phyloP scores from a whole-genome alignment of 2,797 vertebrate species.

The Lithobates sylvaticus region DNA sequence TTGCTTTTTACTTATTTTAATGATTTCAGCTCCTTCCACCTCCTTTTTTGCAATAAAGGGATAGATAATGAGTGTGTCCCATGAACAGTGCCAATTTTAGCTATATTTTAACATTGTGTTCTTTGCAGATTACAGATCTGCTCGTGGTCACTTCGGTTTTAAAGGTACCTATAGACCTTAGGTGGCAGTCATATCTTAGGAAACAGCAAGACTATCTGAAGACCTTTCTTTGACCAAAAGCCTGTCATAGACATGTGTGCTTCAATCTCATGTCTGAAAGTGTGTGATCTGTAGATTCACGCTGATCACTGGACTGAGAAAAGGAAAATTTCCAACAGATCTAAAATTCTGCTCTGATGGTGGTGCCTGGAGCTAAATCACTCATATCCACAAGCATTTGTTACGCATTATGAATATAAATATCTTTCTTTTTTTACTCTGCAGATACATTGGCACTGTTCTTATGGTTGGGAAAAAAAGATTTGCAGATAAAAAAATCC shows the following conservation, averaged over 20 bases:
- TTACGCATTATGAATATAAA: background rate
- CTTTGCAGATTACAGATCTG: conserved; percentile 19
- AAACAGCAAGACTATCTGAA: too few species aligned
- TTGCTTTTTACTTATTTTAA: conserved; percentile 55
- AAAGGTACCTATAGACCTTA: background rate
- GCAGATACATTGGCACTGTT: too few species aligned
- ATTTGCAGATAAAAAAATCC: too few species aligned
- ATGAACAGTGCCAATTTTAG: conserved; percentile 50
- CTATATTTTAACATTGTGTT: conserved; percentile 37
- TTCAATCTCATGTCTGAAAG: background rate
- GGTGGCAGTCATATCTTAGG: background rate
- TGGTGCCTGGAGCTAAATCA: background rate
- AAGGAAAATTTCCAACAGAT: background rate
- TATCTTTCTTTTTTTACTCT: background rate
- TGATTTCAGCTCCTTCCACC: conserved; percentile 35
- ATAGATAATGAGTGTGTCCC: conserved; percentile 51
- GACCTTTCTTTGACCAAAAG: background rate
- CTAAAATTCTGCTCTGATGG: background rate
- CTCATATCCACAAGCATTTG: background rate
- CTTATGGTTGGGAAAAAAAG: too few species aligned
- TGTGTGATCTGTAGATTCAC: background rate
- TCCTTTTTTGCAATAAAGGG: conserved; percentile 54
- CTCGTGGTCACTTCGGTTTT: background rate
- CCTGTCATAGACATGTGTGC: background rate
- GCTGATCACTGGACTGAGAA: too few species aligned